phyloP scores from a whole-genome alignment of 2,113 vertebrate genomes.

The Lycaon pictus region DNA sequence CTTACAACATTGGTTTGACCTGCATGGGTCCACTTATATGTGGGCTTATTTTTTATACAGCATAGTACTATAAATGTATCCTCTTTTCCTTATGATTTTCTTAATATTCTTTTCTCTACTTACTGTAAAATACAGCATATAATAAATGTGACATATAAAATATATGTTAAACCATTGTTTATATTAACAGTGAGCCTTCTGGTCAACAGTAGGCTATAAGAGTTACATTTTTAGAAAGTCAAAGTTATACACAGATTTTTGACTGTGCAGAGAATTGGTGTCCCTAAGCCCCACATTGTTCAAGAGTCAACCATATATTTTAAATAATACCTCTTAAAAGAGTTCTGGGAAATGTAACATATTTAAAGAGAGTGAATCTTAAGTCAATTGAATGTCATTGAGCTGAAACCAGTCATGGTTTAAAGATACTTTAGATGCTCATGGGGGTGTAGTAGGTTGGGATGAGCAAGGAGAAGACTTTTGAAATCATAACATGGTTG shows the following conservation, averaged over 20 bases:
- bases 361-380: not conserved
- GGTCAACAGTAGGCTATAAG: not conserved
- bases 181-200: not conserved
- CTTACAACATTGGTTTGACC: not conserved
- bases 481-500: not conserved
- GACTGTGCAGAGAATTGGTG: not conserved
- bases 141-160: not conserved
- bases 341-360: not conserved
- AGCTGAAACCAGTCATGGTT: not conserved
- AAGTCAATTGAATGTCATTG: not conserved
- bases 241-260: not conserved
- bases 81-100: not conserved
- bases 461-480: not conserved
- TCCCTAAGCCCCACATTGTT: not conserved
- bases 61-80: not conserved
- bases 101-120: not conserved
- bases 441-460: not conserved
- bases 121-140: not conserved
- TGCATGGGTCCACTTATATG: not conserved
- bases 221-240: not conserved
- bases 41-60: not conserved
- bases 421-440: not conserved
- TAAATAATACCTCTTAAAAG: not conserved
- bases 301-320: not conserved
- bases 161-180: not conserved